phyloP scores from a whole-genome alignment of 1,140 invertebrate species.

The Anoplolepis gracilipes region DNA sequence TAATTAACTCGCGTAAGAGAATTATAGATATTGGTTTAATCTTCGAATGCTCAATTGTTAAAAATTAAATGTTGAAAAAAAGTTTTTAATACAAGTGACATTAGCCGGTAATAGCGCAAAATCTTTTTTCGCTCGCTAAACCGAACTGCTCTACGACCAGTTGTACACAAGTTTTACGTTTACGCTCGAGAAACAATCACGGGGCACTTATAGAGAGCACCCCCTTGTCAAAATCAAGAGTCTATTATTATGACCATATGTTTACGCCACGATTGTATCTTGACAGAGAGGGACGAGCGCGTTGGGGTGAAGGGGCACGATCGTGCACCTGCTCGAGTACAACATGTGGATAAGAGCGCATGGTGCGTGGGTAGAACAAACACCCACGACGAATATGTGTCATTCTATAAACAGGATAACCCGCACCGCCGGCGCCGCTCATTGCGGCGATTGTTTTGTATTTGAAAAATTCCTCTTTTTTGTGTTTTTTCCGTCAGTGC shows the following conservation, averaged over 20 bases:
- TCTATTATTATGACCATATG: constrained; percentile 85
- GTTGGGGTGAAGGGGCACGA: constrained; percentile 60
- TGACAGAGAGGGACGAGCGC: constrained; percentile 71
- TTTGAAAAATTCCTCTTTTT: constrained; percentile 7
- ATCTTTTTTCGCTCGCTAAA: constrained; percentile 47
- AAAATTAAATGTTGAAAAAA: not conserved
- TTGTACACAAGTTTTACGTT: constrained; percentile 55
- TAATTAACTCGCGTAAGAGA: not conserved
- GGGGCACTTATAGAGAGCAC: constrained; percentile 75
- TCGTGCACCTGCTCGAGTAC: constrained; percentile 78
- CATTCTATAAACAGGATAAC: constrained; percentile 71
- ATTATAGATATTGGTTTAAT: not conserved
- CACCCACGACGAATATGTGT: constrained; percentile 71
- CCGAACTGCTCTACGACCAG: constrained; percentile 26
- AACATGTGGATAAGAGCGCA: constrained; percentile 54
- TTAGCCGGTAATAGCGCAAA: not conserved
- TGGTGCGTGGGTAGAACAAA: constrained; percentile 69
- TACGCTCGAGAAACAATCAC: constrained; percentile 79
- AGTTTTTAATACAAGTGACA: not conserved
- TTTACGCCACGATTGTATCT: constrained; percentile 83
- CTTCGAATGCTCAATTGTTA: not conserved
- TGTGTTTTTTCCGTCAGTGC: not conserved
- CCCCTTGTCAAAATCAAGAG: constrained; percentile 85
- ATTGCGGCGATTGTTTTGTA: constrained; percentile 42
- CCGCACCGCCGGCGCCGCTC: not conserved